Evolutionary conservation across 1,140 invertebrate species (phyloP), one percentile per base, ranked within the genome.

Genomic region (Calephelis virginiensis): DNA sequence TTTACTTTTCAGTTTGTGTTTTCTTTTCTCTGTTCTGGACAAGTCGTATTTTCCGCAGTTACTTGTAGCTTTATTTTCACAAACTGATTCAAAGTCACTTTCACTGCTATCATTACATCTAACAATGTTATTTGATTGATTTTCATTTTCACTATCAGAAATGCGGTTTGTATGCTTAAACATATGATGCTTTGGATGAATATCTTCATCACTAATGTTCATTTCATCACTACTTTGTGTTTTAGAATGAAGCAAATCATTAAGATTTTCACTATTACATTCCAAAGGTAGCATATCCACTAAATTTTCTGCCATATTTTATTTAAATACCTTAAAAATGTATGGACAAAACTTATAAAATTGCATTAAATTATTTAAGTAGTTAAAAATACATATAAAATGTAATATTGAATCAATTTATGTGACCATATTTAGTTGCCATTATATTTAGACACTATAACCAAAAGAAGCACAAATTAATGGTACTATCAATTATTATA

Each of bases 1-100:
- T 66, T 88, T 89, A 10, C 83, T 70, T 68, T 77, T 77, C 1
- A 90, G 40, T 38, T 80, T 86, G n/a, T 69, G 85, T 64, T 73
- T 83, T 66, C 79, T 85, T 46, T 77, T 77, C 63, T 77, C 76
- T 40, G 77, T 80, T 67, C 85, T 71, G 28, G 63, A 64, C 1
- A 49, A 49, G 17, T 49, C 37, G 1, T 63, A 49, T 8, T 10
- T 28, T 48, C 12, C 8, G 2, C 2, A 38, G 8, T n/a, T 13
- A 49, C 28, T 59, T 7, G 28, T 53, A 14, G n/a, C 49, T 37
- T 4, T 13, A n/a, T 49, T 47, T 40, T 59, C 37, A 38, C 37
- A 17, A 17, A 13, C 45, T n/a, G 50, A 38, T 66, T 53, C 12
- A 43, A 14, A 40, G 12, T 56, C 48, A 47, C 40, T 59, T 47